Percentiles rank a stretch among this genome's conserved stretches.
These are phyloP conservation scores for Peromyscus leucopus DNA, from an alignment of 2,113 vertebrate genomes.

Conservation along the genomic window DNA sequence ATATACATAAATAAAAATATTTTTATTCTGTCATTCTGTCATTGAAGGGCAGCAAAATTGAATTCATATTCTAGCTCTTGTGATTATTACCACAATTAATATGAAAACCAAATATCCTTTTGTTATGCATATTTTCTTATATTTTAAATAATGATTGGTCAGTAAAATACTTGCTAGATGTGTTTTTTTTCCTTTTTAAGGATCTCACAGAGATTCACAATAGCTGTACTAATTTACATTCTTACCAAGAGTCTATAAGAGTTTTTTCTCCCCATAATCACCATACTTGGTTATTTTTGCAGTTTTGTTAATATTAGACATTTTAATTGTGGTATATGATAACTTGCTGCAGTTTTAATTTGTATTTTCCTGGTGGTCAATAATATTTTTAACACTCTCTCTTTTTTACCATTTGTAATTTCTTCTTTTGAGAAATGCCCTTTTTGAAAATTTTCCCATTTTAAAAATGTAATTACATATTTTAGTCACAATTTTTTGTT, in stretches of 20 bases:
- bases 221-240: not conserved
- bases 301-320: not conserved
- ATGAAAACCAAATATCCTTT: not conserved
- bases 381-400: not conserved
- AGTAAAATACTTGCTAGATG: not conserved
- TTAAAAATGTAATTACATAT: not conserved
- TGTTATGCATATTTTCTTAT: not conserved
- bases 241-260: not conserved
- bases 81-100: not conserved
- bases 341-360: not conserved
- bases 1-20: not conserved
- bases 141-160: not conserved
- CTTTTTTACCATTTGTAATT: not conserved
- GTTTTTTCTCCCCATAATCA: not conserved
- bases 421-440: not conserved
- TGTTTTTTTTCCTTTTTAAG: not conserved
- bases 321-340: not conserved
- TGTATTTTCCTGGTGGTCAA: not conserved
- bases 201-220: not conserved
- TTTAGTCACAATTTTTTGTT: not conserved
- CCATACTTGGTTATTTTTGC: not conserved
- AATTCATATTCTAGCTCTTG: not conserved
- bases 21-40: not conserved
- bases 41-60: not conserved
- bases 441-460: not conserved